These are phyloP conservation scores for Xanthostigma xanthostigma DNA, from an alignment of 2,888 invertebrate genomes.

Conservation along the genomic window DNA sequence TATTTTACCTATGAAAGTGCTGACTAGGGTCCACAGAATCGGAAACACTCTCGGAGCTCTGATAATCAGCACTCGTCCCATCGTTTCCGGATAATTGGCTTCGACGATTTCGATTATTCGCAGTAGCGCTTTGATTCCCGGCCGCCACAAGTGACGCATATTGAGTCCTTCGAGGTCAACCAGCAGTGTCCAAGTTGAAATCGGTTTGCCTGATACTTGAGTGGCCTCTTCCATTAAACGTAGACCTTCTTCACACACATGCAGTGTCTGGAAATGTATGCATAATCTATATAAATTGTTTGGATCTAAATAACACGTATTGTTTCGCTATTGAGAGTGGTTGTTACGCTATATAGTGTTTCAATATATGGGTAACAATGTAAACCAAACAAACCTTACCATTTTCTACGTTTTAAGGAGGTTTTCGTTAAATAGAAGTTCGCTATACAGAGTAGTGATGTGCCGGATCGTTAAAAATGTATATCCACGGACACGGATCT, in stretches of 20 bases:
- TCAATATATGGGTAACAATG: no score
- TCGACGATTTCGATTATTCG: slow-evolving; percentile 71
- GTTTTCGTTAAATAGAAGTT: no score
- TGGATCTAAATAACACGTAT: not conserved
- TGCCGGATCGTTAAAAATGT: no score
- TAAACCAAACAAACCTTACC: no score
- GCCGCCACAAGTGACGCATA: slow-evolving; percentile 91
- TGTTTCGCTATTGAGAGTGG: no score
- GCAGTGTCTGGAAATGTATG: slow-evolving; percentile 35
- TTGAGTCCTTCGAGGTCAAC: slow-evolving; percentile 88
- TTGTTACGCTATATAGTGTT: no score
- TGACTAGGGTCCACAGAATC: slow-evolving; percentile 87
- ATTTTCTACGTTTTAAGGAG: no score
- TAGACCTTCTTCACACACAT: slow-evolving; percentile 84
- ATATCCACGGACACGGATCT: no score
- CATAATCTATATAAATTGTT: not conserved
- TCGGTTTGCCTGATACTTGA: slow-evolving; percentile 58
- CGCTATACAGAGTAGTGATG: no score
- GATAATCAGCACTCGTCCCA: slow-evolving; percentile 80
- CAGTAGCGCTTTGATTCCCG: slow-evolving; percentile 64
- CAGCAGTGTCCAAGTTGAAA: slow-evolving; percentile 78
- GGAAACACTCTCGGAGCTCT: slow-evolving; percentile 89
- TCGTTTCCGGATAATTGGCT: slow-evolving; percentile 89
- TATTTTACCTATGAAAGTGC: slow-evolving; percentile 71
- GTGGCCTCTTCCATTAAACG: slow-evolving; percentile 78